Base-by-base conservation (phyloP, 2,888 invertebrate genomes). In the Agrotis puta region DNA sequence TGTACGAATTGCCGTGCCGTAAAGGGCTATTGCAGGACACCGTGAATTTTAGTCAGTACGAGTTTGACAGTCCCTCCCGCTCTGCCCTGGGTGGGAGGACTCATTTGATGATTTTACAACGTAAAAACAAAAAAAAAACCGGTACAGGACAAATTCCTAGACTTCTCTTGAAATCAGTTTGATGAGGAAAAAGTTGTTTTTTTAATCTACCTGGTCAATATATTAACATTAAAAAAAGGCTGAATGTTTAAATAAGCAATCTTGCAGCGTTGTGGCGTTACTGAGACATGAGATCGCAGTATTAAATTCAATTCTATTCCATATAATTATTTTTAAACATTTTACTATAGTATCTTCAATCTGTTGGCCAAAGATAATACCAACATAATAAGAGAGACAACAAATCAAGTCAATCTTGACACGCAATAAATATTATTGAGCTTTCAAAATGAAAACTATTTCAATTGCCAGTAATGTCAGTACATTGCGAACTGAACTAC, bases 391-490 rank as follows among this genome's bases (percentile, higher is more conserved):
- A 14, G 11, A 4, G 27, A 14, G 2, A n/a, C 18, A 1, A 70
- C 13, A 48, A 50, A 72, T 70, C 16, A 56, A 50, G 33, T 24
- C 43, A 57, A 2, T 66, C 14, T 33, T 9, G 67, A 51, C 57
- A 3, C n/a, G 33, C n/a, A 59, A 58, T 43, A 20, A 57, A 77
- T 18, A 33, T 27, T 7, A n/a, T 53, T 77, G 69, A 61, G 39
- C 78, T 48, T 45, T 62, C 16, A 50, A 51, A 78, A 50, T 27
- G 47, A 59, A 14, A 64, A 39, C 43, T 79, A 54, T 59, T 64
- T 54, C 58, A 53, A 64, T 63, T 20, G 43, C 27, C 18, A 58
- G 57, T 45, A 56, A 45, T 20, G 43, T 22, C 18, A 58, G 57
- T 45, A 56, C 50, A 63, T 75, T 24, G 14, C 53, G 53, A 16